Evolutionary conservation across 2,888 invertebrate species (phyloP), one percentile per base, ranked within the genome.

Genomic region (Fragum whitleyi): DNA sequence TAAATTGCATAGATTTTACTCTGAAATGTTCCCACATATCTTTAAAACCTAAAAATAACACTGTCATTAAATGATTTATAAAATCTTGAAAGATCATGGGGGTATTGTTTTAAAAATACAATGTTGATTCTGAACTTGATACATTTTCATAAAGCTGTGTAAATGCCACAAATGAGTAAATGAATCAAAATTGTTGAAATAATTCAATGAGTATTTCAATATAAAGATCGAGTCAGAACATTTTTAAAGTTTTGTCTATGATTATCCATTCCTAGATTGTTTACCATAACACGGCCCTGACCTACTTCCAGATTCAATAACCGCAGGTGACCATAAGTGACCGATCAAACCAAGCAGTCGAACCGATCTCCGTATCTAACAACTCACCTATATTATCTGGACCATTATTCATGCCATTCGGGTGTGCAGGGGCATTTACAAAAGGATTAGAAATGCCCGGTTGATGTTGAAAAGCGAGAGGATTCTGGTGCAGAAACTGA

Each of bases 401-500:
- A 55, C 76, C 65, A 72, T 78, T 77, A 51, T 69, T 80, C 57
- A 86, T 81, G 65, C 87, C 86, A 77, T 84, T 87, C 21, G 74
- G 78, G 42, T 67, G 77, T 42, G 69, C 42, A 55, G 83, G 85
- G 75, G 85, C 88, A 79, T 86, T 88, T 57, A 75, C 74, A 81
- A 77, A 86, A 21, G 85, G 79, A 81, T 83, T 86, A 67, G 77
- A 83, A 80, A 85, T 77, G 57, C 69, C 81, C 28, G 69, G 80
- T 42, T 77, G 85, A 69, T 83, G 81, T 74, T 85, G 87, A 78
- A 89, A 83, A 68, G 81, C 79, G 74, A 85, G 78, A 21, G 88
- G 89, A 75, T 86, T 87, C 83, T 89, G 88, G 87, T 91, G 90
- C 59, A 90, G 84, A 89, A 89, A 91, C 79, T 91, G 90, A 86